Base-by-base conservation (phyloP, 2,113 vertebrate genomes). In the Galemys pyrenaicus region DNA sequence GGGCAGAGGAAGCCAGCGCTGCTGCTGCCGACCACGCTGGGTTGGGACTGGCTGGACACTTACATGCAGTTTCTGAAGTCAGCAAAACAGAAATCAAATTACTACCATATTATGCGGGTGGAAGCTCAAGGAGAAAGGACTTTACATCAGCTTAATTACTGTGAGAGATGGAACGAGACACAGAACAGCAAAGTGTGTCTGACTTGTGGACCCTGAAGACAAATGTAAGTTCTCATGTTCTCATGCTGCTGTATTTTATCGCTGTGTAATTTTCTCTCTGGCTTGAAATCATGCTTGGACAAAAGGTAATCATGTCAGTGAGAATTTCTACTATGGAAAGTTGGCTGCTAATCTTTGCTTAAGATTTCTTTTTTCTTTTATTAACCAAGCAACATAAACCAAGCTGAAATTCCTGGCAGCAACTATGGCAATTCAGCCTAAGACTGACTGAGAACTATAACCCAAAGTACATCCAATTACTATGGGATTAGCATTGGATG, bases 191-290 rank as follows among this genome's bases (percentile, higher is more conserved):
- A 77, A 95, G 84, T 12, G 49, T 67, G 86, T 79, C 81, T 94
- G 19, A 74, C 2, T 64, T 54, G 62, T 9, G 85, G 92, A 91
- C 94, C 93, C 97, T 92, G 92, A 96, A 87, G 91, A 88, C 73
- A 70, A 80, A 83, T 46, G 98, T 98, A 98, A 98, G 98, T 98
- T 96, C 95, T 90, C 84, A 39, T 89, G 88, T 98, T 95, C 96
- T 92, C 91, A 46, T 87, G 93, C 92, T 94, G 89, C 60, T 94
- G 5, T 95, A 16, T 96, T 88, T 28, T 54, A 96, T 4, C 81
- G 88, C 75, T 89, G 89, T 81, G 54, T 92, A 89, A 91, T 95
- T 97, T 94, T 39, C 96, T 97, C 93, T 96, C 87, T 62, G 91
- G 93, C 95, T 87, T 1, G 78, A 95, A 97, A 82, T 41, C 91